Conservation (phyloP, 2,113 vertebrate genomes). For the human region DNA sequence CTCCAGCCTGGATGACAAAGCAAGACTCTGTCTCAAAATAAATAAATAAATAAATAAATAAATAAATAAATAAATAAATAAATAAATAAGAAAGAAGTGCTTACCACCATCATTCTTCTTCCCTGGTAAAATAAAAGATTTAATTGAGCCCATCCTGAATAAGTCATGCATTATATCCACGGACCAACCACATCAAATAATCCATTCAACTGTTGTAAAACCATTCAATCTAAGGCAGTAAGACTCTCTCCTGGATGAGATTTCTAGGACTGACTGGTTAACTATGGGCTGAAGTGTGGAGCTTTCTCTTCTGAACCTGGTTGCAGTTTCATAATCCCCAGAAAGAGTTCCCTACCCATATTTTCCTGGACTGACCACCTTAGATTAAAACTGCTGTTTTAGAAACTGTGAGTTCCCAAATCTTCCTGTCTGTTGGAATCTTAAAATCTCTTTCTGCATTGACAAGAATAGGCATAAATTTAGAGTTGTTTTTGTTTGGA, state of each 20-base stretch:
- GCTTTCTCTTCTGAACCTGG: neutral
- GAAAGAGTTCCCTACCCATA: neutral
- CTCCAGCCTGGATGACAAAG: no score
- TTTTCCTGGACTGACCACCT: neutral
- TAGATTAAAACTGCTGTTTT: neutral
- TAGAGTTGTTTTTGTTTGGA: neutral
- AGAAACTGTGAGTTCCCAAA: neutral
- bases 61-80: no score
- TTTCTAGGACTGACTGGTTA: neutral
- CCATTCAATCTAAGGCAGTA: neutral
- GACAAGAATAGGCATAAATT: neutral
- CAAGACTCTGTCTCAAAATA: no score
- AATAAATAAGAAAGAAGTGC: neutral
- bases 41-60: no score
- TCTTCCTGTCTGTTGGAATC: neutral
- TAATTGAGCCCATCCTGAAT: neutral
- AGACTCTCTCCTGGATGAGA: neutral
- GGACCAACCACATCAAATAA: neutral
- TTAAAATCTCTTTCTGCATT: neutral
- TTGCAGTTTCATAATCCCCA: neutral
- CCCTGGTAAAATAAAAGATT: neutral
- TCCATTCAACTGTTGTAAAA: neutral
- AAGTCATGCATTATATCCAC: neutral
- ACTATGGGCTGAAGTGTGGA: neutral
- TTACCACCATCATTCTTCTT: neutral